phyloP scores from a whole-genome alignment of 2,888 invertebrate species.

The Psylliodes chrysocephalus region DNA sequence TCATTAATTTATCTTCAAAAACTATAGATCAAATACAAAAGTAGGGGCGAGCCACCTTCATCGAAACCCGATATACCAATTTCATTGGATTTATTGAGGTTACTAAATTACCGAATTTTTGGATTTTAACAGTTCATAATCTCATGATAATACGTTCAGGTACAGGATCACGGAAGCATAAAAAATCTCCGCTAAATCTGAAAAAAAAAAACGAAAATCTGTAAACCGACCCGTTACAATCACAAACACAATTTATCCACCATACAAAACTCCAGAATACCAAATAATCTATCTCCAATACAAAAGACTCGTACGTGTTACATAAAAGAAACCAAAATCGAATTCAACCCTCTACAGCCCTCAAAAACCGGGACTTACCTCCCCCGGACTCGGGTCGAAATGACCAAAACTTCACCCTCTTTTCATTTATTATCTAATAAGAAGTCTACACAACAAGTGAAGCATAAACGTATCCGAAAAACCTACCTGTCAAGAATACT shows the following conservation, averaged over 20 bases:
- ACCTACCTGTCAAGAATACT: conserved; percentile 59
- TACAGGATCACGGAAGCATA: neutral
- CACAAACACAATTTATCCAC: conserved; percentile 25
- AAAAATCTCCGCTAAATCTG: neutral
- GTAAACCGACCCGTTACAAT: conserved; percentile 21
- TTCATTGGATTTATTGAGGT: too few species aligned
- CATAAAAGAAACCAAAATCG: conserved; percentile 43
- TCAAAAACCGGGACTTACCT: conserved; percentile 54
- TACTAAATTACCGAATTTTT: too few species aligned
- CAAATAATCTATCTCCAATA: conserved; percentile 34
- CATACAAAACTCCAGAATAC: conserved; percentile 26
- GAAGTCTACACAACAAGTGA: conserved; percentile 61
- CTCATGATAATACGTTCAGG: neutral
- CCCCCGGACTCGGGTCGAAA: conserved; percentile 44
- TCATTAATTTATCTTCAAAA: too few species aligned
- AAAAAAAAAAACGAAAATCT: conserved; percentile 11
- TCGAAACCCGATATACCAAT: too few species aligned
- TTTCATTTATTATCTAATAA: conserved; percentile 61
- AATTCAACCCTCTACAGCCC: conserved; percentile 51
- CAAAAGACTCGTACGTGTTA: conserved; percentile 32
- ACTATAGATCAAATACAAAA: too few species aligned
- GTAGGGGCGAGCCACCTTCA: too few species aligned
- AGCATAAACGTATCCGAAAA: conserved; percentile 55
- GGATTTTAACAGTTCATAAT: too few species aligned
- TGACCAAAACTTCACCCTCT: conserved; percentile 47